Base-by-base conservation (phyloP, 1,140 invertebrate species). In the Dufourea novaeangliae region DNA sequence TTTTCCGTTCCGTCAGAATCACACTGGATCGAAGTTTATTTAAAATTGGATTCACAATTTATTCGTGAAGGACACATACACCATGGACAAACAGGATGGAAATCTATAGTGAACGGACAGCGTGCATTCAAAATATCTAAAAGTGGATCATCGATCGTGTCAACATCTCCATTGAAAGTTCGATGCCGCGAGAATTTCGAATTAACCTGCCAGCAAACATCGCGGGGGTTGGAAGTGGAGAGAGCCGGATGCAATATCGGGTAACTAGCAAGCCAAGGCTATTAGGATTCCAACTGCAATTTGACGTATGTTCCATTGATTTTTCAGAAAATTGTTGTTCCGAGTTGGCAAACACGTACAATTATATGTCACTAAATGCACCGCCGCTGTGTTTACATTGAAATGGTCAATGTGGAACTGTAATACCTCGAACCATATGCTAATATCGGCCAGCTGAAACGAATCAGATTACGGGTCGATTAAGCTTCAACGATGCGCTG, bases 81-180 rank as follows among this genome's bases (percentile, higher is more conserved):
- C 34, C 34, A 20, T 11, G 22, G 25, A 17, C n/a, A n/a, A n/a
- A n/a, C n/a, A n/a, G n/a, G n/a, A n/a, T n/a, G n/a, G n/a, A n/a
- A n/a, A n/a, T n/a, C n/a, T n/a, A n/a, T 0, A 61, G 20, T 2
- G 8, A 61, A 22, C 29, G 1, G 44, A 44, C 61, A 57, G 11
- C 44, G 52, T 34, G 37, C 12, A 46, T 27, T 54, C 2, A 22
- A 11, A 46, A 12, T n/a, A 37, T 44, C 66, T 64, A 66, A 79
- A 79, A 69, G 72, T 83, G 69, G 80, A 84, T 83, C 80, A 83
- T 82, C 50, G 81, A 83, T 83, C 62, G 37, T 22, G 63, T 64
- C 37, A 59, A 78, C 75, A 73, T 78, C 34, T 52, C 41, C 56
- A 64, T 57, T 50, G 52, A 52, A 79, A 56, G 64, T 83, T 83